These are phyloP conservation scores for Probosciger aterrimus DNA, from an alignment of 2,113 vertebrate genomes.

Conservation along the genomic window DNA sequence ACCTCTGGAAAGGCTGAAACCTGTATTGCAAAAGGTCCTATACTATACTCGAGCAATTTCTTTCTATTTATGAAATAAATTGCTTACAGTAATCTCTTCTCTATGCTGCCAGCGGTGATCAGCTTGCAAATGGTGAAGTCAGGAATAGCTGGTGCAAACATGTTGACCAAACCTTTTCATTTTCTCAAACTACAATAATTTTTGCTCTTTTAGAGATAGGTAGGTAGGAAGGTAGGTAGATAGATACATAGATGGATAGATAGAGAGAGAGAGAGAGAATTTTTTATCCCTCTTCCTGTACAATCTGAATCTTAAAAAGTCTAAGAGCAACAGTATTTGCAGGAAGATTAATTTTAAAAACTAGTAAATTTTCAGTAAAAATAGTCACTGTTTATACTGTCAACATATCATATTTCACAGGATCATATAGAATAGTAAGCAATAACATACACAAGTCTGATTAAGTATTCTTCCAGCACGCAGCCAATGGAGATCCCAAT, in stretches of 20 bases:
- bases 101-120: not conserved
- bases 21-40: not conserved
- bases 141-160: not conserved
- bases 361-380: not conserved
- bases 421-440: not conserved
- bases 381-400: not conserved
- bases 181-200: not conserved
- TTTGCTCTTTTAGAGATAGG: not conserved
- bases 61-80: not conserved
- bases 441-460: not conserved
- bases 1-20: not conserved
- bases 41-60: not conserved
- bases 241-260: fast-evolving
- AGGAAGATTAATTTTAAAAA: not conserved
- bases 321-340: not conserved
- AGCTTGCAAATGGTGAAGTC: not conserved
- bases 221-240: not conserved
- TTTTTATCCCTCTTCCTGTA: not conserved
- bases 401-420: not conserved
- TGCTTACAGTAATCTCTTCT: not conserved
- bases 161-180: not conserved
- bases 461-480: not conserved
- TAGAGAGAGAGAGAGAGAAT: not conserved
- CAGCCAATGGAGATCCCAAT: not conserved
- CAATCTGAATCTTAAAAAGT: not conserved